Base-by-base conservation (phyloP, 2,888 invertebrate species). In the Tiliacea aurago region DNA sequence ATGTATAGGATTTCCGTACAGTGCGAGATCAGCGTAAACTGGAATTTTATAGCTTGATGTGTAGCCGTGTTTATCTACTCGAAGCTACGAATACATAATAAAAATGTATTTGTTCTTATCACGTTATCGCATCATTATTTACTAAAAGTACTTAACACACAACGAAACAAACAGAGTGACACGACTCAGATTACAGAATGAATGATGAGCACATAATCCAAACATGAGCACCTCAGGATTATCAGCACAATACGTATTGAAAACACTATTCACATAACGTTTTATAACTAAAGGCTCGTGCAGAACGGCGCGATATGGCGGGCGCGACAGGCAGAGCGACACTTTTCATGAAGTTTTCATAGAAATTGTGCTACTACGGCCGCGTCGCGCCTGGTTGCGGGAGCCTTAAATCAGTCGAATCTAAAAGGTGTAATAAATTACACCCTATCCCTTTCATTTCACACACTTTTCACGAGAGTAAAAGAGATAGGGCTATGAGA, bases 161-260 rank as follows among this genome's bases (percentile, higher is more conserved):
- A 73, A 77, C 71, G 81, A 79, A 84, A 81, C 80, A 84, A 85
- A 85, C 83, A 74, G 69, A 83, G 74, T 85, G 88, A 85, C 86
- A 87, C 70, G 68, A 69, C 70, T 75, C 81, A 86, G 89, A 88
- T 90, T 88, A 89, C 80, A 84, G 73, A 85, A 87, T 89, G 89
- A 91, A 82, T 84, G 86, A 89, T 89, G 87, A 85, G 71, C 67
- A 65, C 84, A 86, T 87, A 88, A 90, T 87, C 87, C 84, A 76
- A 80, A 83, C 81, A 79, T 83, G 78, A 80, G 77, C 76, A 80
- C 63, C 64, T 65, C 45, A 70, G 78, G 81, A 84, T 86, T 85
- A 82, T 73, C 69, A 70, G 41, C 23, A 78, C 67, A 37, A 4
- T 37, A 37, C 37, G 67, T 76, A 81, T 83, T 77, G 77, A 81